phyloP scores from a whole-genome alignment of 2,888 invertebrate species.

The Temnothorax rugatulus region DNA sequence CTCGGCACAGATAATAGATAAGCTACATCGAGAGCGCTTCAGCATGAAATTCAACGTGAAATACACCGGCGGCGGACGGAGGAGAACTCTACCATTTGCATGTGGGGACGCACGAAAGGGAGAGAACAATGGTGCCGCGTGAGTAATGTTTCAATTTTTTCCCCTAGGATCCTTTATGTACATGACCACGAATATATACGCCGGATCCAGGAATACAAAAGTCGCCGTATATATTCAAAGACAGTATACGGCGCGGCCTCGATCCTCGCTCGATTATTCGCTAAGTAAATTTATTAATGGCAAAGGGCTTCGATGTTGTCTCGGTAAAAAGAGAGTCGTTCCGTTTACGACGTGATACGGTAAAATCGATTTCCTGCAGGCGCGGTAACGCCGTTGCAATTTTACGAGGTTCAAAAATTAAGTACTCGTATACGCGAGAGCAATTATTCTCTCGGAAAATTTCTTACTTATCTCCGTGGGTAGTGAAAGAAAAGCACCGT shows the following conservation, averaged over 20 bases:
- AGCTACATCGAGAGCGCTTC: conserved; percentile 57
- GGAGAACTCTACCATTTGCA: conserved; percentile 62
- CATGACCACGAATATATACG: conserved; percentile 54
- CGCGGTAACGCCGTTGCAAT: background rate
- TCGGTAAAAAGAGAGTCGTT: conserved; percentile 28
- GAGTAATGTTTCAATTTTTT: conserved; percentile 68
- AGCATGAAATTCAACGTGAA: conserved; percentile 58
- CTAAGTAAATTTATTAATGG: conserved; percentile 61
- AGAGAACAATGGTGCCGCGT: conserved; percentile 60
- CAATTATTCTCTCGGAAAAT: background rate
- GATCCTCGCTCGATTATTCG: conserved; percentile 57
- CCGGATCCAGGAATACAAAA: conserved; percentile 63
- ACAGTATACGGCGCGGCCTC: conserved; percentile 48
- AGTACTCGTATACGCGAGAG: background rate
- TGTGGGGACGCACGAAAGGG: conserved; percentile 56
- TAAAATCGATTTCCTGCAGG: conserved; percentile 8
- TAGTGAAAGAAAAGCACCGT: background rate
- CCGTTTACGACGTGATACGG: conserved; percentile 1
- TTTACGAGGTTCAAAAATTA: background rate
- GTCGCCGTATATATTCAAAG: conserved; percentile 60
- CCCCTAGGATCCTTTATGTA: conserved; percentile 51
- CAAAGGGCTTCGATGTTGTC: conserved; percentile 36
- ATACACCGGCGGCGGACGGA: conserved; percentile 10
- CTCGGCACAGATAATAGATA: conserved; percentile 57
- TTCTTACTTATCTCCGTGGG: background rate